A percentile compares a stretch with the other conserved stretches of the same genome.
phyloP scores from a whole-genome alignment of 2,888 invertebrate species.

The Papilio demoleus region DNA sequence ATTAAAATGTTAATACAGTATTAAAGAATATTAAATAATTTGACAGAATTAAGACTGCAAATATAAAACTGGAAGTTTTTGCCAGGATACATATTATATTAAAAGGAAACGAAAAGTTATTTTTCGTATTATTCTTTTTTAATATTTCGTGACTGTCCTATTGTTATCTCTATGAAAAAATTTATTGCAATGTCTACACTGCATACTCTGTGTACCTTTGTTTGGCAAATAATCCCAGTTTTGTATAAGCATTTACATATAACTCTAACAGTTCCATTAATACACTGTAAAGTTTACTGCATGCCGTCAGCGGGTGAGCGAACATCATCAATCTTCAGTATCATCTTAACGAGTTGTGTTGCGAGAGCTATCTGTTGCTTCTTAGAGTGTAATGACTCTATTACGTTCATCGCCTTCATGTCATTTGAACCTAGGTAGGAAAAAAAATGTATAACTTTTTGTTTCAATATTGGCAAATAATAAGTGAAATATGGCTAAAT shows the following conservation, averaged over 20 bases:
- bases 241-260: not conserved
- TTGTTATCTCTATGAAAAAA: too few relatives aligned
- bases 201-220: not conserved
- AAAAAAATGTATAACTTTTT: too few relatives aligned
- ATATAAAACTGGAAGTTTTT: constrained; percentile 9
- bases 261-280: not conserved
- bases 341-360: constrained; percentile 99
- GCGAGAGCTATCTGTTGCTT: constrained; percentile 98
- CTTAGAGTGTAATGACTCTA: constrained; percentile 98
- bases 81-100: not conserved
- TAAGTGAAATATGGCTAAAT: too few relatives aligned
- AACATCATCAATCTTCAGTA: constrained; percentile 99
- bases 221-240: not conserved
- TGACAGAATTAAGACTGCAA: constrained; percentile 7
- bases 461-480: too few relatives aligned
- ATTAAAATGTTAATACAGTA: constrained; percentile 25
- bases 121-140: too few relatives aligned
- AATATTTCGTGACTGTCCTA: too few relatives aligned
- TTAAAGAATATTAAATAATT: constrained; percentile 19
- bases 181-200: not conserved
- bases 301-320: constrained; percentile 83
- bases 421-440: constrained; percentile 86
- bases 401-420: constrained; percentile 97
- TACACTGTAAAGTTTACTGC: too few relatives aligned
- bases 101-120: not conserved